phyloP scores from a whole-genome alignment of 2,797 vertebrate species.

The Mastacembelus armatus region DNA sequence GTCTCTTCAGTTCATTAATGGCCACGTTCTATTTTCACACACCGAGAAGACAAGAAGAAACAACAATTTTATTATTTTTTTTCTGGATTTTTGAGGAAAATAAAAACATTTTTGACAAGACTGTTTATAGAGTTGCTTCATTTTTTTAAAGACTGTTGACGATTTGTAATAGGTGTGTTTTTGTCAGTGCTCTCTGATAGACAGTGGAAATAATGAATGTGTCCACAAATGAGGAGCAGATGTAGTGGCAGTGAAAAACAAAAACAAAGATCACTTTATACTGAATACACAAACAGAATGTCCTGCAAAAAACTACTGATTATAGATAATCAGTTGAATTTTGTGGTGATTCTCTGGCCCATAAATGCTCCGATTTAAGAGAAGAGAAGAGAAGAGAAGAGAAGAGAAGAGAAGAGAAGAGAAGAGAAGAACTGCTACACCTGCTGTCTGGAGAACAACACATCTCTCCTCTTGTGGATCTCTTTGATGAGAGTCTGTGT shows the following conservation, averaged over 20 bases:
- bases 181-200: constrained; percentile 50
- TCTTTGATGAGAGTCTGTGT: constrained; percentile 94
- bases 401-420: constrained; percentile 5
- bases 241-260: not conserved
- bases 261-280: not conserved
- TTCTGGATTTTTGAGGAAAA: not conserved
- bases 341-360: too few species aligned
- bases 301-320: too few species aligned
- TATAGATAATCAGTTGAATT: too few species aligned
- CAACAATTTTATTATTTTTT: constrained; percentile 6
- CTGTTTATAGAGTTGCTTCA: too few species aligned
- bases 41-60: constrained; percentile 11
- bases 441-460: constrained; percentile 93
- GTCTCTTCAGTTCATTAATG: constrained; percentile 95
- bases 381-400: not conserved
- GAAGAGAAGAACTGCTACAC: constrained; percentile 24
- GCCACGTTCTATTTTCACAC: constrained; percentile 87
- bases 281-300: not conserved
- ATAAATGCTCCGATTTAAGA: too few species aligned
- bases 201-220: not conserved
- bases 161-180: too few species aligned
- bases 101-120: too few species aligned
- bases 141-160: too few species aligned
- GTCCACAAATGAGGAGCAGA: not conserved
- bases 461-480: constrained; percentile 92